Base-by-base conservation (phyloP, 2,888 invertebrate species). In the Subacronicta megacephala region DNA sequence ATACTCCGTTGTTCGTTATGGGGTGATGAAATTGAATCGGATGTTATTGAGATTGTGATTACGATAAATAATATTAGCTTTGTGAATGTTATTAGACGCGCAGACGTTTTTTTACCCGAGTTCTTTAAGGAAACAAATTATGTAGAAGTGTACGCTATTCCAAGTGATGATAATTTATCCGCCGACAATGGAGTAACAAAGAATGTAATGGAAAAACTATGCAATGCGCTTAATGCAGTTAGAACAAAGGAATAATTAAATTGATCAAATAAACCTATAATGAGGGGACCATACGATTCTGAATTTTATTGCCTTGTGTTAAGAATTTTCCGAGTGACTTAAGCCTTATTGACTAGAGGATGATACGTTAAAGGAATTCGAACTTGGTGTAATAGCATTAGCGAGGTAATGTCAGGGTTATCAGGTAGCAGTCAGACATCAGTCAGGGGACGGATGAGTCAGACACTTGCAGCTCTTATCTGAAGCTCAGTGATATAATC, bases 341-440 rank as follows among this genome's bases (percentile, higher is more conserved):
- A 38, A 12, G 12, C 15, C 33, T 15, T 15, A 31, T 68, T 44
- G 38, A 12, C 38, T 44, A 26, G 23, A 42, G 37, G 42, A 63
- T 57, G 58, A 51, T 50, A 51, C 45, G 18, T 47, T 23, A 42
- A 54, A 62, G 54, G 62, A 68, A 76, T 83, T 73, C 75, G 46
- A 75, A 77, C 77, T 61, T 68, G 75, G 77, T 68, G 59, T 57
- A 56, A 62, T 67, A 54, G 75, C 69, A 78, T 78, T 80, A 80
- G 72, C 62, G 65, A 62, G 55, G 55, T 68, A 65, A 81, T 76
- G 75, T 77, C 72, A 77, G 62, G 67, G 77, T 83, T 85, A 87
- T 89, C 90, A 88, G 87, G 87, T 88, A 87, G 87, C 82, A 82
- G 86, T 79, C 85, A 86, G 83, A 77, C 87, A 88, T 90, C 89